Base-by-base conservation (phyloP, 2,888 invertebrate genomes). In the Brachyptera putata region DNA sequence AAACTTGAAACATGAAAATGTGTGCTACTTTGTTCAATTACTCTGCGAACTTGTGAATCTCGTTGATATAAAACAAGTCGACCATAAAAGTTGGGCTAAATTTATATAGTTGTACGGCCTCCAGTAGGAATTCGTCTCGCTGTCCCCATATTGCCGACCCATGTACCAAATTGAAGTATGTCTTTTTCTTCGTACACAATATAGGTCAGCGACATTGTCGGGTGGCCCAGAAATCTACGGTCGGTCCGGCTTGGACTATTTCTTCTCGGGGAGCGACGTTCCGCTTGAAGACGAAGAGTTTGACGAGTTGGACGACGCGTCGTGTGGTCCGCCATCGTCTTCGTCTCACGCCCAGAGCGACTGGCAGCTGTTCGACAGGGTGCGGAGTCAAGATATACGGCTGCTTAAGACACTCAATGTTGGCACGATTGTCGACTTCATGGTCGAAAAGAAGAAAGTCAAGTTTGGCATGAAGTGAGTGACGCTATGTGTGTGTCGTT, bases 361-460 rank as follows among this genome's bases (percentile, higher is more conserved):
- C 43, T 80, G 80, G 79, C 79, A 80, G 70, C 73, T 85, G 61
- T 84, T 84, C 70, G 82, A 85, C 70, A 77, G 79, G 69, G 81
- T 84, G 57, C 75, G 86, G 57, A 80, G 78, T 66, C 79, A 82
- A 64, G 90, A 91, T 70, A 87, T 89, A 57, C 80, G 83, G 67
- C 75, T 90, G 48, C 74, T 91, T 34, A 85, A 85, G 71, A 78
- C 79, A 18, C 79, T 89, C 30, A 84, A 85, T 68, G 85, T 90
- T 14, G 81, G 80, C 58, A 85, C 84, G 56, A 90, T 91, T 68
- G 81, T 87, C 64, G 90, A 91, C 74, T 81, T 91, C 57, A 91
- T 91, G 90, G 88, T 91, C 7, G 90, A 91, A 71, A 87, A 89
- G 70, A 86, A 87, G 69, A 90, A 90, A 77, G 85, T 88, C 39